Evolutionary conservation across 1,140 invertebrate genomes (phyloP), one percentile per base, ranked within the genome.

Genomic region (Hylyphantes graminicola): DNA sequence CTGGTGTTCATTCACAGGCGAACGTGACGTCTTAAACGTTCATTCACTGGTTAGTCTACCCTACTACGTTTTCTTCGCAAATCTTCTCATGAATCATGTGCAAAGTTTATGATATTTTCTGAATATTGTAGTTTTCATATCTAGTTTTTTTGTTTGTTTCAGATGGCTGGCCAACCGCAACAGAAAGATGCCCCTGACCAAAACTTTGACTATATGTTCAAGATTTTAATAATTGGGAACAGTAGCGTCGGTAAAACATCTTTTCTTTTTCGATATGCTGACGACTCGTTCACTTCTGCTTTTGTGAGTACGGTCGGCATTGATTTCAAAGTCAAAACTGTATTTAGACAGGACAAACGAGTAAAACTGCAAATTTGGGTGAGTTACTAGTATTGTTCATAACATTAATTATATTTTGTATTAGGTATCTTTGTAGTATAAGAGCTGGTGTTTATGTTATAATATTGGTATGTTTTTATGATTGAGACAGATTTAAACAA

Each of bases 121-220:
- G 11, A 13, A n/a, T 59, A 59, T n/a, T 35, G 35, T 35, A 35
- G 35, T 68, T 21, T 13, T 21, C 17, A 68, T 68, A 51, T 74
- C 5, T 4, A n/a, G 3, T 57, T 59, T 61, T 35, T 53, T 61
- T 51, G 2, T 68, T 12, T 70, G 0, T 73, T 77, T 80, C 53
- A 86, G 78, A 86, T 86, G 85, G 74, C 85, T 57, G 85, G 79
- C 57, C 85, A 85, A 81, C 65, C 65, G 7, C 59, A 65, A 51
- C 96, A 97, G 91, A 98, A 98, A 90, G 97, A 99, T 93, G 96
- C 97, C 35, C 95, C 96, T 86, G 98, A 99, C 91, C 98, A 99
- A 91, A 99, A 99, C 91, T 99, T 99, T 91, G 98, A 99, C 90
- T 99, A 99, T 91, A 99, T 99, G 98, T 99, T 99, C 93, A 99